Evolutionary conservation across 2,888 invertebrate species (phyloP).

Genomic region (Hypena proboscidalis): DNA sequence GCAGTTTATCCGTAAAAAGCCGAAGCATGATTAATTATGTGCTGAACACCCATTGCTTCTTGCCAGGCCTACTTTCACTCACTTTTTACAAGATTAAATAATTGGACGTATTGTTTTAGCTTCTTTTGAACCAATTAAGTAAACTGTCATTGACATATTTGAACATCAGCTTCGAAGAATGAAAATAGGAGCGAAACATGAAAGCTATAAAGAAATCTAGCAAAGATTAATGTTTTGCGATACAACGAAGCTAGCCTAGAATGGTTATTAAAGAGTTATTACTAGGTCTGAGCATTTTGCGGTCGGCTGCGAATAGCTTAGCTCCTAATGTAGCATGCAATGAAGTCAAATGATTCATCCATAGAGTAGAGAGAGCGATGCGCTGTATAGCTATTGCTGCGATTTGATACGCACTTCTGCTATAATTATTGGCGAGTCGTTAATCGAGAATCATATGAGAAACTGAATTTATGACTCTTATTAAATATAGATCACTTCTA

Average conservation of each 20-base stretch:
- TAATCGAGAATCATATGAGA: neutral
- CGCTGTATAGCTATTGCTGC: slow-evolving; percentile 9
- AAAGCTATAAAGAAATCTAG: neutral
- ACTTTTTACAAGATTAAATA: slow-evolving; percentile 15
- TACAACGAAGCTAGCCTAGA: neutral
- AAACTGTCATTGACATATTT: neutral
- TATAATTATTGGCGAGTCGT: neutral
- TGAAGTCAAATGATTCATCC: slow-evolving; percentile 14
- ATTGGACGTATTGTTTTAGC: slow-evolving; percentile 8
- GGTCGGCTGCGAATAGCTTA: neutral
- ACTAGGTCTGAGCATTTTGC: neutral
- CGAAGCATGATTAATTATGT: slow-evolving; percentile 34
- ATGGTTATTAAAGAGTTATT: neutral
- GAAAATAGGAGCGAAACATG: too few relatives aligned
- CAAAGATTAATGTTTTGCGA: neutral
- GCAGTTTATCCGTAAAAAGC: slow-evolving; percentile 27
- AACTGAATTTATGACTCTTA: neutral
- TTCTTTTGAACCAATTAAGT: slow-evolving; percentile 3
- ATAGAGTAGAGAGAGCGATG: too few relatives aligned
- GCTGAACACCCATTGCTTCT: slow-evolving; percentile 22
- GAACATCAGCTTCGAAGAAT: too few relatives aligned
- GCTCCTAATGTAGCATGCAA: slow-evolving; percentile 7
- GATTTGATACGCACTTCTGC: slow-evolving; percentile 8
- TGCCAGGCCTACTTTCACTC: slow-evolving; percentile 28
- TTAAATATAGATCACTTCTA: too few relatives aligned